Conservation (phyloP, 2,797 vertebrate species). For the Lepidocolaptes lacrymiger region DNA sequence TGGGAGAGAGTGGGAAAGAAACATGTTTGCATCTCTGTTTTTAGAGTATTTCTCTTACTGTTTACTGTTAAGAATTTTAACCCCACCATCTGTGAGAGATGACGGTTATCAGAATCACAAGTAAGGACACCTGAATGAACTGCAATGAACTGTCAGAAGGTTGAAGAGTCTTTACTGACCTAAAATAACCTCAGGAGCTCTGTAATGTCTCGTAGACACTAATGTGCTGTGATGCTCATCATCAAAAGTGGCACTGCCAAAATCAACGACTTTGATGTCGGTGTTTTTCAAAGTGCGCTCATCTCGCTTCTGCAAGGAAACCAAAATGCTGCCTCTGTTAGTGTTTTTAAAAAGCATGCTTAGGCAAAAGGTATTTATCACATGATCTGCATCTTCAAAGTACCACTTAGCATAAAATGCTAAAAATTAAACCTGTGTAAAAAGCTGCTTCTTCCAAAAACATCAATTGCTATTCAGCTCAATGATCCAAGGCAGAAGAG, state of each 20-base stretch:
- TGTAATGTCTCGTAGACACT: constrained; percentile 96
- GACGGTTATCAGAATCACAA: neutral
- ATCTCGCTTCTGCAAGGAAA: constrained; percentile 86
- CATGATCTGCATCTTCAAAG: neutral
- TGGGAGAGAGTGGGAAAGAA: neutral
- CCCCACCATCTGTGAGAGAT: neutral
- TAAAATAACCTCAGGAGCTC: constrained; percentile 97
- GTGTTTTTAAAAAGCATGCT: neutral
- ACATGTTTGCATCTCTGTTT: neutral
- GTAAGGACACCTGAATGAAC: neutral
- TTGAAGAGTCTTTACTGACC: constrained; percentile 76
- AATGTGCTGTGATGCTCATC: constrained; percentile 96
- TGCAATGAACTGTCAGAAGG: neutral
- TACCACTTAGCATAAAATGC: neutral
- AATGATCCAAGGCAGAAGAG: neutral
- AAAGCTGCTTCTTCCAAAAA: neutral
- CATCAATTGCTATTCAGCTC: neutral
- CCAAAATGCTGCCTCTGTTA: neutral
- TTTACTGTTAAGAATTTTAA: neutral
- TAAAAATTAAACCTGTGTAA: neutral
- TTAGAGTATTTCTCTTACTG: neutral
- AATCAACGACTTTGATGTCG: constrained; percentile 95
- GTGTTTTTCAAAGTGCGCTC: constrained; percentile 90
- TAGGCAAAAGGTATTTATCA: neutral
- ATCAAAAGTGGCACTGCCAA: constrained; percentile 96